Conservation (phyloP, 2,888 invertebrate genomes). For the Pristionchus entomophagus region DNA sequence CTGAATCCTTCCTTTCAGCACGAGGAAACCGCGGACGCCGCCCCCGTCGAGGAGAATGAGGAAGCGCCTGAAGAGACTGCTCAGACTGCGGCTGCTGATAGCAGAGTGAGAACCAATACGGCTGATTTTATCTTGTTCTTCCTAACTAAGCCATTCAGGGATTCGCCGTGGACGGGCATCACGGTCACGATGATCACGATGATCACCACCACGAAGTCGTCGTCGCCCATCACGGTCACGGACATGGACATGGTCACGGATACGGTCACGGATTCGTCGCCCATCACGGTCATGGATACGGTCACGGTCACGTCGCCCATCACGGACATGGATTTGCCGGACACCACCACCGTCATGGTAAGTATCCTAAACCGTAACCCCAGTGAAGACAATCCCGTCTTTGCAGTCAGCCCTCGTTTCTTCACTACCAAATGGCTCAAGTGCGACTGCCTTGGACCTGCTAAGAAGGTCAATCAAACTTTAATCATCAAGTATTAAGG, state of each 20-base stretch:
- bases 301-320: no score
- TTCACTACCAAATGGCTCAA: constrained; percentile 35
- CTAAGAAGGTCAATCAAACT: not conserved
- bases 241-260: not conserved
- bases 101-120: not conserved
- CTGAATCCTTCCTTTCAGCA: no score
- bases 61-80: no score
- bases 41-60: no score
- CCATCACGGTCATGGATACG: no score
- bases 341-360: not conserved
- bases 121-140: not conserved
- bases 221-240: not conserved
- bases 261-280: not conserved
- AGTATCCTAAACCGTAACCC: not conserved
- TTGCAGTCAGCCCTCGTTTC: not conserved
- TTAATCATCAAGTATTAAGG: no score
- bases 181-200: not conserved
- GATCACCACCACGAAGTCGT: not conserved
- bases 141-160: not conserved
- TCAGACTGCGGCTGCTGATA: no score
- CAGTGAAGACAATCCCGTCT: not conserved
- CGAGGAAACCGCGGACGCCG: no score
- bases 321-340: no score
- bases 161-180: not conserved
- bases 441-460: not conserved